Evolutionary conservation across 2,113 vertebrate genomes (phyloP).

Genomic region (Motacilla alba): DNA sequence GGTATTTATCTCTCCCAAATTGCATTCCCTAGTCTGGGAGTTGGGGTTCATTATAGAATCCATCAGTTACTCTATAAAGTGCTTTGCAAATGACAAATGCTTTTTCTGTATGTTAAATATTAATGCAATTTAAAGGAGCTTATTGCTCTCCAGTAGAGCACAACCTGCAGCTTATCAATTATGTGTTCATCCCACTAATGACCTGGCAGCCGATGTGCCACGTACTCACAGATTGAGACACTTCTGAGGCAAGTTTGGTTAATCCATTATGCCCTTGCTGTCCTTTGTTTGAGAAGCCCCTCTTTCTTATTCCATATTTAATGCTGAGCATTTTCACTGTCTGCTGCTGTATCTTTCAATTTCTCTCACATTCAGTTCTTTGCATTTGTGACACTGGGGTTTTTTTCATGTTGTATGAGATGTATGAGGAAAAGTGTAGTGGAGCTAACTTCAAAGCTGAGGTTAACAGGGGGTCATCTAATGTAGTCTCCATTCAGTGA

Average conservation of each 20-base stretch:
- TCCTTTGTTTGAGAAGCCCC: neutral
- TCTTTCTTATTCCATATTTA: neutral
- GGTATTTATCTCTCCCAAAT: neutral
- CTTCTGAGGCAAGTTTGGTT: neutral
- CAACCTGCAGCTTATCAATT: slow-evolving; percentile 30
- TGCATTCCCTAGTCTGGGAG: neutral
- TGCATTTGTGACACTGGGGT: neutral
- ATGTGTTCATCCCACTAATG: slow-evolving; percentile 36
- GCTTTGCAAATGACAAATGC: neutral
- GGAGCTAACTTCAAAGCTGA: neutral
- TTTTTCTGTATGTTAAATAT: slow-evolving; percentile 53
- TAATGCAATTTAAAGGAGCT: slow-evolving; percentile 34
- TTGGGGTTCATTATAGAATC: neutral
- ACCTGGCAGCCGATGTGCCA: neutral
- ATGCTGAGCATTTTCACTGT: neutral
- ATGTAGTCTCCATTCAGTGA: neutral
- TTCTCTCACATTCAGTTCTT: neutral
- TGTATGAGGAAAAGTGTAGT: neutral
- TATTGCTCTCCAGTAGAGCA: neutral
- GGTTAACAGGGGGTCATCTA: neutral
- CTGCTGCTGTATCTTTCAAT: neutral
- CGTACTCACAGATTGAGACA: neutral
- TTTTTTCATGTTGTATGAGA: neutral
- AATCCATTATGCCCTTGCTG: neutral
- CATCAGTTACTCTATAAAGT: neutral